phyloP scores from a whole-genome alignment of 2,888 invertebrate genomes.

The Griposia aprilina region DNA sequence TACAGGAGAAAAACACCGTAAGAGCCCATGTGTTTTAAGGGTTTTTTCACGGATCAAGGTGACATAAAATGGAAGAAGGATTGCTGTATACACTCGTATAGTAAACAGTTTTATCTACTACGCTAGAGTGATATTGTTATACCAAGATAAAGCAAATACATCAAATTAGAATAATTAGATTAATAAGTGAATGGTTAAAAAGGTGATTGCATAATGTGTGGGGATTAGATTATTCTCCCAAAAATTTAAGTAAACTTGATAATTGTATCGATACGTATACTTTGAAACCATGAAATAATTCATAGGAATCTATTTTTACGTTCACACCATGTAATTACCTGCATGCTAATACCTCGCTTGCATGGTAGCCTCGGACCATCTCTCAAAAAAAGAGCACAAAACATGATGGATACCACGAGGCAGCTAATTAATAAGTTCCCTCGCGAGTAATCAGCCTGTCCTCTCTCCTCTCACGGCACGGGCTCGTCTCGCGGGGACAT shows the following conservation, averaged over 20 bases:
- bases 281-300: background rate
- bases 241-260: background rate
- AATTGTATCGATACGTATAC: background rate
- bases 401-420: conserved; percentile 22
- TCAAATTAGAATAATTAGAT: background rate
- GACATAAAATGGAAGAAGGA: conserved; percentile 1
- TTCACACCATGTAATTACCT: background rate
- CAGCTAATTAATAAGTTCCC: conserved; percentile 54
- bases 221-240: background rate
- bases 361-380: background rate
- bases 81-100: conserved; percentile 3
- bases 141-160: background rate
- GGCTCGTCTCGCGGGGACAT: conserved; percentile 49
- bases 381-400: conserved; percentile 24
- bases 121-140: background rate
- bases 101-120: conserved; percentile 38
- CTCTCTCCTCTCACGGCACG: background rate
- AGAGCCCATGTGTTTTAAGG: conserved; percentile 4
- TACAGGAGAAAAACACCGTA: conserved; percentile 16
- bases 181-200: background rate
- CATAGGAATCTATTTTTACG: background rate
- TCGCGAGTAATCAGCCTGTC: conserved; percentile 48
- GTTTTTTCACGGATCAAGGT: background rate
- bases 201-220: background rate
- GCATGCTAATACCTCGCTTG: background rate